Conservation (phyloP, 2,113 vertebrate species). For the Porphyrio hochstetteri region DNA sequence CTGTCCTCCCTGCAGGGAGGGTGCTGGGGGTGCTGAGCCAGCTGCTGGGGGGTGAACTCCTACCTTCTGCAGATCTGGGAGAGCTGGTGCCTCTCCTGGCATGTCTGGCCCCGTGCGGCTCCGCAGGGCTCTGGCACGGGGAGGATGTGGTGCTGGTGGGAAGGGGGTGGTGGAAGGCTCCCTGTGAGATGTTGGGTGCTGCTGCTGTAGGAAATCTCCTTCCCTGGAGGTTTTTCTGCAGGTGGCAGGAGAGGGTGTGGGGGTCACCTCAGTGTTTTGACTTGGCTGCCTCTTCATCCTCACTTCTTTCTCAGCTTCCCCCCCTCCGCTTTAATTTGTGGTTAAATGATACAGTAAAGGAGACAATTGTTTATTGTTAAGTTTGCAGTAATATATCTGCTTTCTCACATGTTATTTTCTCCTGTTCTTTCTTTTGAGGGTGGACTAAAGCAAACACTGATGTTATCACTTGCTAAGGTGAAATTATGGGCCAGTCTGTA, state of each 20-base stretch:
- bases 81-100: not conserved
- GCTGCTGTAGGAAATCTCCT: not conserved
- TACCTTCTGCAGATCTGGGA: accelerated
- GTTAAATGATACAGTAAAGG: not conserved
- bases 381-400: not conserved
- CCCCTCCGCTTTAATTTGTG: not conserved
- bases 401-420: not conserved
- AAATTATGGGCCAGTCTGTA: not conserved
- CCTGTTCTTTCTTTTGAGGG: not conserved
- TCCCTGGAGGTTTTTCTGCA: not conserved
- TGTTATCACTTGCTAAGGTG: not conserved
- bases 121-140: accelerated
- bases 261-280: not conserved
- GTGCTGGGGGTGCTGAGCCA: not conserved
- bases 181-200: not conserved
- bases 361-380: not conserved
- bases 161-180: accelerated
- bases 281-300: slow-evolving; percentile 22
- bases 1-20: accelerated
- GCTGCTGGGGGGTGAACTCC: not conserved
- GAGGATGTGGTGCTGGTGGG: not conserved
- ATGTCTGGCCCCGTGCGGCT: accelerated
- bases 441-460: not conserved
- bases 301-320: not conserved
- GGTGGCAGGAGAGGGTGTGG: not conserved